phyloP scores from a whole-genome alignment of 1,140 invertebrate genomes.

The Cotesia typhae region DNA sequence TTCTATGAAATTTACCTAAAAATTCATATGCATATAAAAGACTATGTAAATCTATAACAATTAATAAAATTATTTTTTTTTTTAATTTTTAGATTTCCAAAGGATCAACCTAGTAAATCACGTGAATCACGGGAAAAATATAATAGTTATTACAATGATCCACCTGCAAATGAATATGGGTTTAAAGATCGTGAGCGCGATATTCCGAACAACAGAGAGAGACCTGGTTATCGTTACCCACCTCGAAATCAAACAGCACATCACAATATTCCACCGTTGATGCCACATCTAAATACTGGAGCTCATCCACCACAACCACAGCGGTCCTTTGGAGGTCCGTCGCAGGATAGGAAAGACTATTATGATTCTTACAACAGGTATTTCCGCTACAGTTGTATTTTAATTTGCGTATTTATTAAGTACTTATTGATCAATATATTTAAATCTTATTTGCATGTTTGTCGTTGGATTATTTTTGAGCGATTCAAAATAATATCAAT shows the following conservation, averaged over 20 bases:
- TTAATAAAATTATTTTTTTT: no score
- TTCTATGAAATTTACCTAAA: no score
- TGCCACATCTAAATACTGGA: conserved; percentile 48
- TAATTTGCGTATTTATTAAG: conserved; percentile 61
- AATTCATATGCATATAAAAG: no score
- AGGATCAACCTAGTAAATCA: conserved; percentile 56
- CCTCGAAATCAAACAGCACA: conserved; percentile 52
- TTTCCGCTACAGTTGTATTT: conserved; percentile 66
- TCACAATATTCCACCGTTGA: conserved; percentile 54
- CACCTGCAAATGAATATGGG: conserved; percentile 56
- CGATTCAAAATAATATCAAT: neutral
- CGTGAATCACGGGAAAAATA: conserved; percentile 56
- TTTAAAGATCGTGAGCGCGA: conserved; percentile 61
- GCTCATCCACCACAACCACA: conserved; percentile 52
- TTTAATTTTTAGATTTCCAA: conserved; percentile 54
- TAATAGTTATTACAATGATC: conserved; percentile 58
- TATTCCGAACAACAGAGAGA: conserved; percentile 49
- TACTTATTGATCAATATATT: neutral
- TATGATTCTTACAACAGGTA: conserved; percentile 68
- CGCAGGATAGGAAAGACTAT: conserved; percentile 67
- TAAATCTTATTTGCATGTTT: conserved; percentile 14
- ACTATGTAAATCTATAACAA: no score
- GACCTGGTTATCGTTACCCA: conserved; percentile 50
- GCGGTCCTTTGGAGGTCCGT: conserved; percentile 41
- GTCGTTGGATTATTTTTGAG: no score